phyloP scores from a whole-genome alignment of 2,888 invertebrate species.

The Arctia plantaginis region DNA sequence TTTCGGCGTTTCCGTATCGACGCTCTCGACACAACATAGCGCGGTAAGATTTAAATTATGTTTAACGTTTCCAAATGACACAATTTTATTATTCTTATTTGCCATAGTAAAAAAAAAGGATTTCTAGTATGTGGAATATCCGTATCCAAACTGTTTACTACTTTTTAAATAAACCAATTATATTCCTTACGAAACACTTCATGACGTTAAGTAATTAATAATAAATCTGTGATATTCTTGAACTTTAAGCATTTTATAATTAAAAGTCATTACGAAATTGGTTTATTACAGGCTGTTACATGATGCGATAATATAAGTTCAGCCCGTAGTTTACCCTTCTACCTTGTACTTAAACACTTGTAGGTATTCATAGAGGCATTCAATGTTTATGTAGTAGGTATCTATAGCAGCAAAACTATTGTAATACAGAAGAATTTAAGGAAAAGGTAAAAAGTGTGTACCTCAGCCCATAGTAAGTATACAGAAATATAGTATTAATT shows the following conservation, averaged over 20 bases:
- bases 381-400: not conserved
- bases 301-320: not conserved
- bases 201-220: not conserved
- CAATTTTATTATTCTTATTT: not conserved
- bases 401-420: not conserved
- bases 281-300: not conserved
- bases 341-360: constrained; percentile 28
- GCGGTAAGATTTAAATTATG: constrained; percentile 57
- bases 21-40: constrained; percentile 56
- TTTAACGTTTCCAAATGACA: not conserved
- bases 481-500: not conserved
- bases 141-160: not conserved
- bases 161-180: not conserved
- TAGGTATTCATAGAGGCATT: constrained; percentile 34
- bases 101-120: not conserved
- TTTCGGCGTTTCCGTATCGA: constrained; percentile 83
- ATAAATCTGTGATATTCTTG: not conserved
- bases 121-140: not conserved
- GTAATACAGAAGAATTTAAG: not conserved
- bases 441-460: not conserved
- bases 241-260: not conserved
- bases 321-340: not conserved
- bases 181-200: not conserved
- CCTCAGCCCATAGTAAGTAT: not conserved
- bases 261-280: not conserved